Evolutionary conservation across 2,113 vertebrate genomes (phyloP), one percentile per base, ranked within the genome.

Genomic region (Lophius piscatorius): DNA sequence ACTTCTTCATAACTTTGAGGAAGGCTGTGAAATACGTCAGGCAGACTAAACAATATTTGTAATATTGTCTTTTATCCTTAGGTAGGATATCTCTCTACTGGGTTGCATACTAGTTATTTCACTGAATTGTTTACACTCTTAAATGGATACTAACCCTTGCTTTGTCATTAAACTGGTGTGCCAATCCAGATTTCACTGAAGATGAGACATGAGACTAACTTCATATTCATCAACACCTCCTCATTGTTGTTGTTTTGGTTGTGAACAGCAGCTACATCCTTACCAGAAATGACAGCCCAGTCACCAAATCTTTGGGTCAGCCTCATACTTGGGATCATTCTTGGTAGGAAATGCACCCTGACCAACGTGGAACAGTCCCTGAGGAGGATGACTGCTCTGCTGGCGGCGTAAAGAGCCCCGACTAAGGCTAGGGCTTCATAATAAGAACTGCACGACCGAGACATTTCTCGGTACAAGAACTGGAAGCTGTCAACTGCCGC

Each of bases 401-500:
- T 90, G 46, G 90, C 88, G 0, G 91, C 88, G 29, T 98, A 98
- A 55, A 94, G 82, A 1, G 95, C 96, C 5, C 97, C 97, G 4
- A 98, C 90, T 57, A 98, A 9, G 5, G 95, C 95, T 59, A 98
- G 82, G 0, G 94, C 89, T 60, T 99, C 96, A 1, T 92, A 1
- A n/a, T 95, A 94, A 56, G 87, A 89, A 39, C 57, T 90, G 73
- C 95, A 98, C 3, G 94, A 94, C 44, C 89, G 89, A 69, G 93
- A 92, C 14, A 98, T 91, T 81, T 98, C 94, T 74, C 89, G 85
- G 69, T 94, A 97, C 76, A 98, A 65, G 18, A 99, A 82, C 46
- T 89, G 83, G 76, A 99, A 99, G 65, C 87, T 94, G 91, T 99
- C 97, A 20, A 98, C 97, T 0, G 95, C 93, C 68, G 97, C 97